A percentile compares a stretch with the other conserved stretches of the same genome.
Evolutionary conservation across 2,888 invertebrate genomes (phyloP).

Genomic region (Agonopterix subpropinquella): DNA sequence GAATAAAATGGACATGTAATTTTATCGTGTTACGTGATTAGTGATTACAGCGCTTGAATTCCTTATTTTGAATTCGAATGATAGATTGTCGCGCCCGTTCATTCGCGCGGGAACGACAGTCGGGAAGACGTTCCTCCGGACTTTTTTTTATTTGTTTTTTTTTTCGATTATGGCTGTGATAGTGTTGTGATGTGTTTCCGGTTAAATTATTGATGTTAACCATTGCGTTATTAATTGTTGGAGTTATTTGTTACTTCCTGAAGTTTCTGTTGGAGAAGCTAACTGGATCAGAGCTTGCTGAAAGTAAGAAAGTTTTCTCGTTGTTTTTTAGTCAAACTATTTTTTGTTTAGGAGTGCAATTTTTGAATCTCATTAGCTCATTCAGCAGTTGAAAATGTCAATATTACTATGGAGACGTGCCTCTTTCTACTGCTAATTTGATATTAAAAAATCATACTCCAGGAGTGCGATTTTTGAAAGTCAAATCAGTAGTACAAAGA

Average conservation of each 20-base stretch:
- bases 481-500: too few relatives aligned
- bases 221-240: slow-evolving; percentile 37
- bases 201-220: slow-evolving; percentile 48
- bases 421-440: too few relatives aligned
- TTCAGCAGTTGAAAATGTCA: too few relatives aligned
- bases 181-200: slow-evolving; percentile 56
- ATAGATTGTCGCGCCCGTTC: slow-evolving; percentile 2
- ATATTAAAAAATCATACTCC: too few relatives aligned
- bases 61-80: slow-evolving; percentile 16
- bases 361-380: too few relatives aligned
- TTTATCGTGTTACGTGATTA: slow-evolving; percentile 9
- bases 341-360: too few relatives aligned
- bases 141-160: slow-evolving; percentile 19
- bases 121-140: slow-evolving; percentile 39
- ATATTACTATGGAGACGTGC: too few relatives aligned
- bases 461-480: too few relatives aligned
- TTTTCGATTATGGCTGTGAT: slow-evolving; percentile 32
- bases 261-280: slow-evolving; percentile 25
- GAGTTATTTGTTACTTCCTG: slow-evolving; percentile 40
- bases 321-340: too few relatives aligned
- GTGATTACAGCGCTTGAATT: slow-evolving; percentile 11
- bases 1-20: slow-evolving; percentile 1
- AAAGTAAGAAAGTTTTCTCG: slow-evolving; percentile 26
- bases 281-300: background rate
- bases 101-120: slow-evolving; percentile 38